phyloP scores from a whole-genome alignment of 2,888 invertebrate genomes.

The Leptopterna dolabrata region DNA sequence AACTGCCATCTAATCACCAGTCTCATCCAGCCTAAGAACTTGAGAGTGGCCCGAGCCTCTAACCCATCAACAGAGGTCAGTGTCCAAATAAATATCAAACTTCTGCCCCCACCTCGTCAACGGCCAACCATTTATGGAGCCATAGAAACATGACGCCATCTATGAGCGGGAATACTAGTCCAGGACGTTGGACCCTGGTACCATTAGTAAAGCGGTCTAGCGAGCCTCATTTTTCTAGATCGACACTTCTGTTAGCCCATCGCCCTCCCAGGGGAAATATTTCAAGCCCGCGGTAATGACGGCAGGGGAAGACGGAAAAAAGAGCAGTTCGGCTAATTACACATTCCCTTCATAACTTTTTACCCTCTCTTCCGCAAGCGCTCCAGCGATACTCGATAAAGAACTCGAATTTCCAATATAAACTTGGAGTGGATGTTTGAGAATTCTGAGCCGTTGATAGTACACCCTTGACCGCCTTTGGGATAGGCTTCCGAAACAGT shows the following conservation, averaged over 20 bases:
- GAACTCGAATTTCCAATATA: neutral
- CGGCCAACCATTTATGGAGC: neutral
- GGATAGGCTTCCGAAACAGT: too few relatives aligned
- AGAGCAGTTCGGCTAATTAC: slow-evolving; percentile 9
- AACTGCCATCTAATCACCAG: neutral
- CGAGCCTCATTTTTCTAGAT: neutral
- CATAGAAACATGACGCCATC: neutral
- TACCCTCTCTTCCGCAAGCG: neutral
- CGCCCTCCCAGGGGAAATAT: neutral
- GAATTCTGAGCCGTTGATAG: too few relatives aligned
- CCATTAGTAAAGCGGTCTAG: neutral
- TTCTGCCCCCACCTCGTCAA: neutral
- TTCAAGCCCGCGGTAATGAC: slow-evolving; percentile 20
- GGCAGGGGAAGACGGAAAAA: neutral
- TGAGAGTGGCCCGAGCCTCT: neutral
- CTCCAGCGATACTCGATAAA: neutral
- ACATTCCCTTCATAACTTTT: neutral
- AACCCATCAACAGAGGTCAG: slow-evolving; percentile 3
- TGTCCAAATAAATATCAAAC: neutral
- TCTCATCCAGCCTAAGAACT: neutral
- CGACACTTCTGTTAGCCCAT: slow-evolving; percentile 14
- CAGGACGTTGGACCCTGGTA: neutral
- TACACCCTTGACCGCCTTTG: too few relatives aligned
- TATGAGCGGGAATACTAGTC: neutral
- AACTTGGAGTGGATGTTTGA: neutral